These are phyloP conservation scores for Dendrolimus kikuchii DNA, from an alignment of 1,140 invertebrate genomes.

Conservation along the genomic window DNA sequence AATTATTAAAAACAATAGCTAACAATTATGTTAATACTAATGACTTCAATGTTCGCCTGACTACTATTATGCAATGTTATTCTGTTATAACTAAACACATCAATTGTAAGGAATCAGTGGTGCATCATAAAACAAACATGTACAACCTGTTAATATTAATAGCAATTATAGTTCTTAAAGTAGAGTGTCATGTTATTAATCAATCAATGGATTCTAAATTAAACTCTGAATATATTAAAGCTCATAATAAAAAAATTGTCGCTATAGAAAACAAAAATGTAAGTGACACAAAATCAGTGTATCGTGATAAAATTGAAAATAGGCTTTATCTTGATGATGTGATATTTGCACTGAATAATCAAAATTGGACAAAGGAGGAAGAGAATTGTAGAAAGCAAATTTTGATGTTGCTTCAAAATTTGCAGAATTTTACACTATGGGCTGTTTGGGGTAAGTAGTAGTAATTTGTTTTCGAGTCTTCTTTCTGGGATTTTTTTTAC, in stretches of 20 bases:
- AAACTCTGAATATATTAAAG: too few species aligned
- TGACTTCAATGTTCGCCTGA: slow-evolving; percentile 27
- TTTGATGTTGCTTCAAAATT: slow-evolving; percentile 28
- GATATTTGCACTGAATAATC: slow-evolving; percentile 36
- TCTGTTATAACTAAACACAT: slow-evolving; percentile 35
- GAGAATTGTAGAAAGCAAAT: slow-evolving; percentile 45
- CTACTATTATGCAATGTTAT: slow-evolving; percentile 34
- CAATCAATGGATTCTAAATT: neutral
- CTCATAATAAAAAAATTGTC: too few species aligned
- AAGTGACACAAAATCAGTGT: neutral
- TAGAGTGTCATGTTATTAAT: slow-evolving; percentile 9
- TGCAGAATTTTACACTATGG: slow-evolving; percentile 59
- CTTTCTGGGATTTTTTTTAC: neutral
- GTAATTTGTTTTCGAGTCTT: neutral
- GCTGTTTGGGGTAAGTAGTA: slow-evolving; percentile 57
- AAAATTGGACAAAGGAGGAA: slow-evolving; percentile 50
- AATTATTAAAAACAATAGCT: too few species aligned
- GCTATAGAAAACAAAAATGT: neutral
- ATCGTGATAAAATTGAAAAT: slow-evolving; percentile 15
- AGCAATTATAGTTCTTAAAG: slow-evolving; percentile 6
- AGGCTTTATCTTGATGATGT: slow-evolving; percentile 53
- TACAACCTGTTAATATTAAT: slow-evolving; percentile 2
- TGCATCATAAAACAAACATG: slow-evolving; percentile 5
- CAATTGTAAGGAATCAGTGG: slow-evolving; percentile 1
- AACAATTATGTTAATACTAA: slow-evolving; percentile 10